Conservation (phyloP, 1,140 invertebrate species). For the Drosophila ohnishii region DNA sequence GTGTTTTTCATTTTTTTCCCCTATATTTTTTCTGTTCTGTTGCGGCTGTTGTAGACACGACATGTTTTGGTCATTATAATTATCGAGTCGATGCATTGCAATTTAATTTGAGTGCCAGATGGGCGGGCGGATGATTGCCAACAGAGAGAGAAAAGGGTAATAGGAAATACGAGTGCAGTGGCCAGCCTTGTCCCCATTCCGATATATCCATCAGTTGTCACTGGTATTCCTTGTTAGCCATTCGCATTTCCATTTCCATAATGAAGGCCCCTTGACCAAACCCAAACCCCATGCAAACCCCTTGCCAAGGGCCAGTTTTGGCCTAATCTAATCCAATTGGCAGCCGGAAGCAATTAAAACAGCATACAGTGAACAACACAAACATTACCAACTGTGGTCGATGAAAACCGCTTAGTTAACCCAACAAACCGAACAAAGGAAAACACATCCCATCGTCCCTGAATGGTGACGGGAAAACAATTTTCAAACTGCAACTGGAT, state of each 20-base stretch:
- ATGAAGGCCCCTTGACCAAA: constrained; percentile 8
- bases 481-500: constrained; percentile 20
- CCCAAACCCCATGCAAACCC: not conserved
- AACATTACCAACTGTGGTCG: constrained; percentile 21
- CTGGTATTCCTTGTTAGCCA: no score
- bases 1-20: not conserved
- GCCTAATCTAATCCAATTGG: constrained; percentile 46
- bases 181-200: constrained; percentile 21
- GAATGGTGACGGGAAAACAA: constrained; percentile 15
- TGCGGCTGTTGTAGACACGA: constrained; percentile 48
- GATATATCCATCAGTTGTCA: constrained; percentile 31
- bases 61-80: constrained; percentile 77
- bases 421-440: constrained; percentile 27
- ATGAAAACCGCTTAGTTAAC: constrained; percentile 40
- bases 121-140: constrained; percentile 5
- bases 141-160: not conserved
- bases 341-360: constrained; percentile 43
- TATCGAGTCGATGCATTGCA: constrained; percentile 63
- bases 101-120: constrained; percentile 56
- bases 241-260: constrained; percentile 28
- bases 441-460: not conserved
- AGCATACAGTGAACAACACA: constrained; percentile 30
- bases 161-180: constrained; percentile 18
- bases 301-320: constrained; percentile 21
- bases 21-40: constrained; percentile 1